Evolutionary conservation across 2,797 vertebrate genomes (phyloP).

Genomic region (Adelosebastes latens): DNA sequence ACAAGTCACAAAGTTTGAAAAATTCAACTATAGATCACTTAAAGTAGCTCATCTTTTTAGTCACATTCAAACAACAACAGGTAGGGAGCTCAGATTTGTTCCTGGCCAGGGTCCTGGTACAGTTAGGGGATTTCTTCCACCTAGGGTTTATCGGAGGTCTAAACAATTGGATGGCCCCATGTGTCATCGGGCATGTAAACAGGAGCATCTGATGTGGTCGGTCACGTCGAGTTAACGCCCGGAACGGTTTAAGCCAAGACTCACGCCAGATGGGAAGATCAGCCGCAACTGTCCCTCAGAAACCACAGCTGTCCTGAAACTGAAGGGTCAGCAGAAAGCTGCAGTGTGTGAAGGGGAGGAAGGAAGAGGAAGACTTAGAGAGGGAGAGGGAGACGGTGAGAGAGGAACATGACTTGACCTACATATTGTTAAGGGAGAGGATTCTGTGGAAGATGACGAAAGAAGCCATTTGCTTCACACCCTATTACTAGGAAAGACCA

Average conservation of each 20-base stretch:
- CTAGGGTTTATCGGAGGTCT: slow-evolving; percentile 48
- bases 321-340: slow-evolving; percentile 75
- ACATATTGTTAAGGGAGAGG: slow-evolving; percentile 21
- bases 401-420: slow-evolving; percentile 35
- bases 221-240: slow-evolving; percentile 60
- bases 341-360: slow-evolving; percentile 34
- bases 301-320: slow-evolving; percentile 75
- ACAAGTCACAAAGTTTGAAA: neutral
- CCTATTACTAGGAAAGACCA: neutral
- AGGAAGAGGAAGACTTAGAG: neutral
- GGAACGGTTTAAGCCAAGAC: slow-evolving; percentile 30
- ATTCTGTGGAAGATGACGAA: slow-evolving; percentile 23
- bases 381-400: neutral
- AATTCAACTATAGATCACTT: neutral
- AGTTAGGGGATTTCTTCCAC: slow-evolving; percentile 50
- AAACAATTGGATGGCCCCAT: slow-evolving; percentile 64
- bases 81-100: slow-evolving; percentile 2
- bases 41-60: slow-evolving; percentile 16
- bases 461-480: neutral
- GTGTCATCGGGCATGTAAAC: slow-evolving; percentile 68
- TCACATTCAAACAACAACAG: slow-evolving; percentile 10
- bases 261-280: slow-evolving; percentile 69
- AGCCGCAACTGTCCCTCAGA: slow-evolving; percentile 58
- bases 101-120: slow-evolving; percentile 11
- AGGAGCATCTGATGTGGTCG: slow-evolving; percentile 70